phyloP scores from a whole-genome alignment of 2,113 vertebrate genomes.

The Toxostoma redivivum region DNA sequence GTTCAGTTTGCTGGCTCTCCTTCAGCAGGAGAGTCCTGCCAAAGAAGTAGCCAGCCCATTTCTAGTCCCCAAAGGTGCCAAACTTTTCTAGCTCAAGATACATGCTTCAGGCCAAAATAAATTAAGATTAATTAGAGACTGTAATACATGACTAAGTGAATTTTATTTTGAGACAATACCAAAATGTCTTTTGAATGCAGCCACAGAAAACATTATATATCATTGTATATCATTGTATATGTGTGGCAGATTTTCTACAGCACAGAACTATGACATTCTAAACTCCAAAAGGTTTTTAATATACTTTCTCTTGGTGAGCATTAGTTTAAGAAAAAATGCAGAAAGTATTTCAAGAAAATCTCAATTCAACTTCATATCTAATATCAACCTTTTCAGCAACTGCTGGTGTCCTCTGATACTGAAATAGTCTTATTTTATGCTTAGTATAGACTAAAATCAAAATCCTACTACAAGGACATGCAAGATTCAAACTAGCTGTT shows the following conservation, averaged over 20 bases:
- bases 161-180: neutral
- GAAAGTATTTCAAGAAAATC: neutral
- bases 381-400: neutral
- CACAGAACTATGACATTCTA: neutral
- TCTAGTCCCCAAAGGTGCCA: neutral
- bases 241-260: neutral
- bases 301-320: neutral
- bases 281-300: neutral
- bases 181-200: neutral
- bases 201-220: neutral
- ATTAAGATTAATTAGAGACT: neutral
- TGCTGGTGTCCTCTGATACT: neutral
- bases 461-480: neutral
- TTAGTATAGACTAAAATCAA: neutral
- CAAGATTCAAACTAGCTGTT: neutral
- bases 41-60: neutral
- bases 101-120: neutral
- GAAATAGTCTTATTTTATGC: neutral
- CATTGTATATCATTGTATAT: no score
- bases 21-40: neutral
- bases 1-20: neutral
- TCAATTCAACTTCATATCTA: neutral
- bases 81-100: neutral
- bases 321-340: neutral
- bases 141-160: neutral